Base-by-base conservation (phyloP, 2,797 vertebrate genomes). In the Rhabdomys pumilio region DNA sequence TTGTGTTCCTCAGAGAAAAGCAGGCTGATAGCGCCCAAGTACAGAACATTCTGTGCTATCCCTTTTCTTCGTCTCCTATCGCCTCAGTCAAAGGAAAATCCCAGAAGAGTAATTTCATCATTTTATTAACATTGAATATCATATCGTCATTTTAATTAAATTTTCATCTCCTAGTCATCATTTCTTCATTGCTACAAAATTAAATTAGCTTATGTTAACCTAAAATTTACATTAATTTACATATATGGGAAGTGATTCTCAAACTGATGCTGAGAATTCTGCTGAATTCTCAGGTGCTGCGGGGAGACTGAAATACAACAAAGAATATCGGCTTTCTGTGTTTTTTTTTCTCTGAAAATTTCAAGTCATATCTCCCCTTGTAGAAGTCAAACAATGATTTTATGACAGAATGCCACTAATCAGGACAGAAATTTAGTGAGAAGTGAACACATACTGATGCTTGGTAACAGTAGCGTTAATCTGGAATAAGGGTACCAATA, bases 61-160 rank as follows among this genome's bases (percentile, higher is more conserved):
- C 80, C 77, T 47, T 59, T 12, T 75, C 24, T 14, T 38, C 31
- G 41, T 41, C 59, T 96, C 50, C 13, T 4, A 6, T 41, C 6
- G 82, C 24, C 26, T 86, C 8, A 76, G 34, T 20, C 26, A 96
- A 75, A 83, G 34, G 90, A 97, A 96, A 90, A 82, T 79, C 59
- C 67, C 69, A 34, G 41, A 17, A 29, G n/a, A 88, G 80, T 84
- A 77, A 94, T 72, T 26, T 89, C 13, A 83, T n/a, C 17, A 24
- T 95, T 93, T 34, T 81, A 34, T 55, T 47, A 95, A 85, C 31
- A 83, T 2, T 26, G 24, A 96, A 59, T 83, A 14, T 72, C 20
- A 81, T 47, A 75, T 67, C 44, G 65, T 81, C 24, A 91, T 83
- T 96, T 95, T 75, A 81, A 89, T 94, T 94, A 91, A 88, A 96